Evolutionary conservation across 2,113 vertebrate genomes (phyloP), one percentile per base, ranked within the genome.

Genomic region (Pluvialis apricaria): DNA sequence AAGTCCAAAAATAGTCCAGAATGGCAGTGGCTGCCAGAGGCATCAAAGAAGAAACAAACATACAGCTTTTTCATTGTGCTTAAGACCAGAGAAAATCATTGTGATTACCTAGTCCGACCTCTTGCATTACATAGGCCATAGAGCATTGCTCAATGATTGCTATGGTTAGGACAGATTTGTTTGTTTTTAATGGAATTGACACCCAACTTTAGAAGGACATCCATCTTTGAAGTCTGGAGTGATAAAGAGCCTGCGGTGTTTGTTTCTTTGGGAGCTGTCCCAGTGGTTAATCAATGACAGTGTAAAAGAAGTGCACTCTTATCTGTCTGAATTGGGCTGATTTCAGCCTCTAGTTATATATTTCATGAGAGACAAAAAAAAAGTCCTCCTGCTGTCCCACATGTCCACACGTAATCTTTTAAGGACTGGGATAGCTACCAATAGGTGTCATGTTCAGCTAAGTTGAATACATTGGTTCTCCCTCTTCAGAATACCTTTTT

Each of bases 31-130:
- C 90, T 92, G 65, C 77, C 80, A 84, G 31, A 60, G 88, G 9
- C 62, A 34, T 54, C 86, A 80, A 73, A 51, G 66, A 82, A 91
- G 62, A 71, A 92, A 76, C 57, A 93, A 82, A 77, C 17, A 38
- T 45, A 24, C 15, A 26, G 42, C n/a, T 72, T 34, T n/a, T 70
- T 54, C 32, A 21, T 58, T 82, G 58, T 55, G 76, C 91, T 97
- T 96, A 94, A 93, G 93, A 96, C 88, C 82, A 88, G 88, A 90
- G 88, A 83, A 60, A 34, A 88, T 91, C 72, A 34, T 71, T 85
- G 45, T 85, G 58, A 11, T 95, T 88, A 72, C 57, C 62, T 88
- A 32, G 29, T 76, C 66, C 93, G 93, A 94, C 87, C 58, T 80
- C 75, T 68, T 70, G 76, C 28, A 11, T 78, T 66, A 55, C 73